Percentiles rank a stretch among this genome's conserved stretches.
Conservation (phyloP, 2,113 vertebrate genomes). For the Hypocryptadius cinnamomeus region DNA sequence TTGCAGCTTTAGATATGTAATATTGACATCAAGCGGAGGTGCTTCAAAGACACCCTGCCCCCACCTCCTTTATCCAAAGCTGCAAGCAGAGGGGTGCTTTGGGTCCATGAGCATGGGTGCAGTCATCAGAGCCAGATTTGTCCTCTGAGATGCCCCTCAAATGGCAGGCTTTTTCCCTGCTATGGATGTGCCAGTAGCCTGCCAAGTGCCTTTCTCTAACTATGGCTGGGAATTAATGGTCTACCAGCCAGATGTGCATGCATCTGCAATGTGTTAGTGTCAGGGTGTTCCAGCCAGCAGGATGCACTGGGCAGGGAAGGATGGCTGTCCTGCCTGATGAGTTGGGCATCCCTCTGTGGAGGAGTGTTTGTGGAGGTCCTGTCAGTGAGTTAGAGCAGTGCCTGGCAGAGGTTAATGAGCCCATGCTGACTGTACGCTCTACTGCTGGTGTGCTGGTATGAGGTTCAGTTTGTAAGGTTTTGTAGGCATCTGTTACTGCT, state of each 20-base stretch:
- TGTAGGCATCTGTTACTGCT: background rate
- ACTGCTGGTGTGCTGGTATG: background rate
- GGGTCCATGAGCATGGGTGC: accelerated
- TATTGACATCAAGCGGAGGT: background rate
- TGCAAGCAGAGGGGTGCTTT: background rate
- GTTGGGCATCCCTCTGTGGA: background rate
- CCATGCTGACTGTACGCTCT: background rate
- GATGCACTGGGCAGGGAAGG: background rate
- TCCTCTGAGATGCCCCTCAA: background rate
- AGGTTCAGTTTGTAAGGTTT: background rate
- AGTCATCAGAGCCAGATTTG: background rate
- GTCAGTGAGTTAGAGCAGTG: background rate
- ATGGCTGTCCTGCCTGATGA: background rate
- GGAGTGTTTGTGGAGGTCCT: background rate
- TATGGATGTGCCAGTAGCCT: background rate
- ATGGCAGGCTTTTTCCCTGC: background rate
- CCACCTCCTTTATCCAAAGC: accelerated
- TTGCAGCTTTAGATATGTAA: background rate
- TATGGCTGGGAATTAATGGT: accelerated
- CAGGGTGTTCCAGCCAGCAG: background rate
- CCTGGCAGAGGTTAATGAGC: background rate
- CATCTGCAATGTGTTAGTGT: background rate
- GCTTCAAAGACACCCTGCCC: background rate
- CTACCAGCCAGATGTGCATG: background rate
- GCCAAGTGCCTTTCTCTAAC: background rate